Evolutionary conservation across 1,140 invertebrate species (phyloP).

Genomic region (Drosophila pachea): DNA sequence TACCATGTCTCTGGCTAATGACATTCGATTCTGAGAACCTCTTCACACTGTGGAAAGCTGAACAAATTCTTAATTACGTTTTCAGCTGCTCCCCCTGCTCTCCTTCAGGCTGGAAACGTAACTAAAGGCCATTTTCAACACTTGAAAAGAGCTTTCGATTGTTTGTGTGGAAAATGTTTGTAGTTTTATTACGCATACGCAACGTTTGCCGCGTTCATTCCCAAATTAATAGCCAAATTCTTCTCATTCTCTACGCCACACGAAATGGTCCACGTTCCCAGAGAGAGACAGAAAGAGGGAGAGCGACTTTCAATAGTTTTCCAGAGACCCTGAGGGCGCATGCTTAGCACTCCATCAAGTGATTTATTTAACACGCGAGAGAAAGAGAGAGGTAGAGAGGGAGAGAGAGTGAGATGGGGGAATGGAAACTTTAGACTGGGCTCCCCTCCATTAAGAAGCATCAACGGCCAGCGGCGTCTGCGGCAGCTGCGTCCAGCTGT

Average conservation of each 20-base stretch:
- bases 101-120: background rate
- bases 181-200: slow-evolving; percentile 24
- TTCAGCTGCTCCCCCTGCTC: background rate
- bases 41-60: slow-evolving; percentile 9
- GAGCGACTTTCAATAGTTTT: slow-evolving; percentile 37
- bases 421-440: slow-evolving; percentile 12
- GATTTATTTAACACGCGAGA: slow-evolving; percentile 75
- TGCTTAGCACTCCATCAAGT: slow-evolving; percentile 72
- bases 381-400: too few species aligned
- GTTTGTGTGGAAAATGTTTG: too few species aligned
- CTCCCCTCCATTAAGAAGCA: slow-evolving; percentile 57
- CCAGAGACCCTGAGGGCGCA: slow-evolving; percentile 34
- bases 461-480: slow-evolving; percentile 12
- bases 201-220: background rate
- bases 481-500: slow-evolving; percentile 57
- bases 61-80: slow-evolving; percentile 1
- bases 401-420: background rate
- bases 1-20: background rate
- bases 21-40: background rate
- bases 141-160: too few species aligned
- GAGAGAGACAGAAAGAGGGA: too few species aligned
- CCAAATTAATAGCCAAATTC: slow-evolving; percentile 18
- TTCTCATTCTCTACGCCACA: slow-evolving; percentile 10
- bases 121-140: background rate
- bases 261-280: slow-evolving; percentile 12